phyloP scores from a whole-genome alignment of 2,113 vertebrate species.

The Paratilapia polleni region DNA sequence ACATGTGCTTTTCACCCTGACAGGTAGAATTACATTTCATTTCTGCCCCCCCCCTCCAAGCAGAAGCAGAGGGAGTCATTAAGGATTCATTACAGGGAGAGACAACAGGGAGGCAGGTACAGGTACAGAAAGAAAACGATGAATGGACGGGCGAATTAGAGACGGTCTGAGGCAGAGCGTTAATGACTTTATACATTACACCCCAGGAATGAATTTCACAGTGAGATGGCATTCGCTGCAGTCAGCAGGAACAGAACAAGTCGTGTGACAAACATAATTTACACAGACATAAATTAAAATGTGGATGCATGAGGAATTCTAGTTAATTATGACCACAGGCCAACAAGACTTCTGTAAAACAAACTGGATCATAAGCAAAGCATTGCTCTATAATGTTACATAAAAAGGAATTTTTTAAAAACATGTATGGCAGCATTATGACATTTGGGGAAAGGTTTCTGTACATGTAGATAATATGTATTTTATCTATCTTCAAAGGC shows the following conservation, averaged over 20 bases:
- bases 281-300: background rate
- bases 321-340: background rate
- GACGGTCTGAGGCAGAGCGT: background rate
- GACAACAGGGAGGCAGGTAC: background rate
- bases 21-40: constrained; percentile 7
- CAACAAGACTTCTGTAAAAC: background rate
- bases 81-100: constrained; percentile 42
- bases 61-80: constrained; percentile 24
- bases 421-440: background rate
- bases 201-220: constrained; percentile 50
- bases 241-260: background rate
- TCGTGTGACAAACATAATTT: background rate
- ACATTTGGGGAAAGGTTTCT: background rate
- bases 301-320: background rate
- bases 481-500: background rate
- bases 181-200: constrained; percentile 46
- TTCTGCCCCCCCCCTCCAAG: background rate
- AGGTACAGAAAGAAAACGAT: background rate
- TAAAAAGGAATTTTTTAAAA: too few relatives aligned
- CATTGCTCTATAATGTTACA: background rate
- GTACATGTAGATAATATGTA: accelerated
- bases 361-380: background rate
- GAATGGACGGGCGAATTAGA: background rate
- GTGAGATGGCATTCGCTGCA: background rate
- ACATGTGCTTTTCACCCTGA: constrained; percentile 21